These are phyloP conservation scores for Pholis gunnellus DNA, from an alignment of 2,113 vertebrate species.

Conservation along the genomic window DNA sequence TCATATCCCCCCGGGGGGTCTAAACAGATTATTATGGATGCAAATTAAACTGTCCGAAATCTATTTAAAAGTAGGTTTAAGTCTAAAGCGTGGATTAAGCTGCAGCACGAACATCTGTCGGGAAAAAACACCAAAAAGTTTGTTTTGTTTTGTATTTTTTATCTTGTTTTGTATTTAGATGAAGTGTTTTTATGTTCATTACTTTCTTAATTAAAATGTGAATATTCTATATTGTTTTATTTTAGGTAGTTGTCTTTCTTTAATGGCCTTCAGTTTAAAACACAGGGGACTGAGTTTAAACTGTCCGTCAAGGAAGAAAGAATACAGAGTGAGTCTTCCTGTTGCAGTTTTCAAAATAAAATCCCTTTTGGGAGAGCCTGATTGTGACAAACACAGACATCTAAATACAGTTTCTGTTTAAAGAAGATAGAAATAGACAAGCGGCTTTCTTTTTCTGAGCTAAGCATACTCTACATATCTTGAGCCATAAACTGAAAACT, in stretches of 20 bases:
- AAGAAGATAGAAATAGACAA: too few relatives aligned
- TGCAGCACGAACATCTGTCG: conserved; percentile 25
- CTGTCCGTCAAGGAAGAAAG: neutral
- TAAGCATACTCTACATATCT: too few relatives aligned
- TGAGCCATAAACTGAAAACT: too few relatives aligned
- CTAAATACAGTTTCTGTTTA: neutral
- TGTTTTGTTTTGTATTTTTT: neutral
- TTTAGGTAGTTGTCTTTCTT: neutral
- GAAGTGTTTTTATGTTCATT: neutral
- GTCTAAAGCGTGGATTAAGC: conserved; percentile 14
- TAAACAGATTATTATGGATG: conserved; percentile 1
- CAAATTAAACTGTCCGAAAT: conserved; percentile 2
- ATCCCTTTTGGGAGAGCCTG: neutral
- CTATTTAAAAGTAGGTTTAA: conserved; percentile 20
- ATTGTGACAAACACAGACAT: too few relatives aligned
- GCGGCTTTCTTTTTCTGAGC: too few relatives aligned
- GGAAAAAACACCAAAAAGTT: too few relatives aligned
- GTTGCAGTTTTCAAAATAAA: conserved; percentile 63
- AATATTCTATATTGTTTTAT: neutral
- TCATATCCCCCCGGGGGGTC: neutral
- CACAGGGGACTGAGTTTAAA: conserved; percentile 9
- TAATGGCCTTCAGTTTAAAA: conserved; percentile 24
- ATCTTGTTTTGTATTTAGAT: neutral
- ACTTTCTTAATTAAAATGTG: neutral
- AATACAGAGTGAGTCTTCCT: neutral